These are phyloP conservation scores for Parnassius apollo DNA, from an alignment of 2,888 invertebrate genomes.

Conservation along the genomic window DNA sequence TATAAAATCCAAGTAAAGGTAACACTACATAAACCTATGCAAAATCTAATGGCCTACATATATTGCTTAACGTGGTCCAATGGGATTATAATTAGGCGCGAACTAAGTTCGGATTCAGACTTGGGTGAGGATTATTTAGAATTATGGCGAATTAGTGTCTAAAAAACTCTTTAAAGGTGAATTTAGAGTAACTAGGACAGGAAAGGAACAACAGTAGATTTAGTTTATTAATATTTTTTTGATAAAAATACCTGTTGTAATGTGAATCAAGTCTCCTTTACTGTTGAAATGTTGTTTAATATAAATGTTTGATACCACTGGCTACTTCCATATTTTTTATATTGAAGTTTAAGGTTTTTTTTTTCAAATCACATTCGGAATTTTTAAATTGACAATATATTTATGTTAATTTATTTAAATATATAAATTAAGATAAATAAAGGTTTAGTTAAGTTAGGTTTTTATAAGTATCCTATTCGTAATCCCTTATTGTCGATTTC, in stretches of 20 bases:
- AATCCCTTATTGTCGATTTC: conserved; percentile 60
- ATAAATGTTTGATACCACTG: no score
- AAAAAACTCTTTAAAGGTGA: conserved; percentile 32
- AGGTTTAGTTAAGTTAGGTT: no score
- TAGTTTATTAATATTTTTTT: conserved; percentile 10
- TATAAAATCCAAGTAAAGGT: conserved; percentile 73
- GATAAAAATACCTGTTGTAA: background rate
- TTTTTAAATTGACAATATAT: background rate
- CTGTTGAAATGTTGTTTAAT: no score
- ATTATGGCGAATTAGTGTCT: conserved; percentile 23
- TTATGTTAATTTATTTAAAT: no score
- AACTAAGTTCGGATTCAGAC: conserved; percentile 51
- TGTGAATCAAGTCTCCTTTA: background rate
- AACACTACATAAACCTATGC: conserved; percentile 65
- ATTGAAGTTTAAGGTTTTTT: no score
- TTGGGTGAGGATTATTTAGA: conserved; percentile 37
- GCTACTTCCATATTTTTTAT: no score
- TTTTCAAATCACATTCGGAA: no score
- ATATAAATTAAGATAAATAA: no score
- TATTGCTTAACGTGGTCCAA: conserved; percentile 79
- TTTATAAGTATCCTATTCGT: conserved; percentile 10
- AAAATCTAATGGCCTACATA: conserved; percentile 61
- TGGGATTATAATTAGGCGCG: conserved; percentile 65
- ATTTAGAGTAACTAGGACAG: conserved; percentile 29
- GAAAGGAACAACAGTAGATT: conserved; percentile 43